Conservation (phyloP, 1,140 invertebrate species). For the Cydia pomonella region DNA sequence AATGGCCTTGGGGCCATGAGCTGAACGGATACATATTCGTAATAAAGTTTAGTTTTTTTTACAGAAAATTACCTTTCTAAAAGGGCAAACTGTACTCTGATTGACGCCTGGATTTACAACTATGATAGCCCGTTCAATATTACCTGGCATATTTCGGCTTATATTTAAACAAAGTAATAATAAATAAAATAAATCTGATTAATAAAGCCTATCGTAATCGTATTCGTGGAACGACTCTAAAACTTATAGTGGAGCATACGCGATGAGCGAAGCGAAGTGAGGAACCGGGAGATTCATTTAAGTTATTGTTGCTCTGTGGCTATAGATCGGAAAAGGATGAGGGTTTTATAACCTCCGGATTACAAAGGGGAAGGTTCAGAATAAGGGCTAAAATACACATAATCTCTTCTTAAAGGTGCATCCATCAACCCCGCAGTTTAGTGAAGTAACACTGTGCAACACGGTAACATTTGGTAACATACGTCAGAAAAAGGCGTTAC, state of each 20-base stretch:
- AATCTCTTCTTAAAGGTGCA: too few species aligned
- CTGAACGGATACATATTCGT: too few species aligned
- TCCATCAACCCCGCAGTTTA: too few species aligned
- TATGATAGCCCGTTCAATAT: background rate
- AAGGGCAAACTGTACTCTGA: background rate
- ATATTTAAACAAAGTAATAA: background rate
- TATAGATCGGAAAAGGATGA: slow-evolving; percentile 19
- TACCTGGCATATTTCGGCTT: background rate
- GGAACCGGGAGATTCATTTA: slow-evolving; percentile 6
- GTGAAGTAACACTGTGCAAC: too few species aligned
- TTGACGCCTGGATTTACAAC: background rate
- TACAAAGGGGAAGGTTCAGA: background rate
- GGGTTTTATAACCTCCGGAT: background rate
- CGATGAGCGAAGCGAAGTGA: background rate
- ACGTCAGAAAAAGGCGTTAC: too few species aligned
- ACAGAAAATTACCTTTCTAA: background rate
- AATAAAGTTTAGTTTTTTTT: too few species aligned
- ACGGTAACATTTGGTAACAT: too few species aligned
- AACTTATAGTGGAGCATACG: background rate
- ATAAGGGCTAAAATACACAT: background rate
- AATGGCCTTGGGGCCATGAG: too few species aligned
- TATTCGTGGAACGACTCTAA: too few species aligned
- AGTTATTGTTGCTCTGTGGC: background rate
- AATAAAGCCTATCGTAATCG: too few species aligned
- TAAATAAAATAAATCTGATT: background rate